Base-by-base conservation (phyloP, 2,888 invertebrate species). In the Scaptomyza reducta region DNA sequence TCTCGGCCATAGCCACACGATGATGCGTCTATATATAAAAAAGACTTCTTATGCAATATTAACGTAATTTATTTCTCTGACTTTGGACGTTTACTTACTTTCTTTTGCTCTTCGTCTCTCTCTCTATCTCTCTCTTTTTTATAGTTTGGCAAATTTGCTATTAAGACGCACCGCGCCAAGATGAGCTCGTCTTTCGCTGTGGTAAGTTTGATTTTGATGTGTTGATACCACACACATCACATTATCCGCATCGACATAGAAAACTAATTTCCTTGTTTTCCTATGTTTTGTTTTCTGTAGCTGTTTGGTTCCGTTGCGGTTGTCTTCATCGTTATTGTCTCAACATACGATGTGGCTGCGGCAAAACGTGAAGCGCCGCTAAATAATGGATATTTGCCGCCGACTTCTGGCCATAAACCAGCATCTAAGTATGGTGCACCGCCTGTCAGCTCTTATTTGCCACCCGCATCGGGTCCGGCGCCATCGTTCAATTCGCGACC, bases 361-460 rank as follows among this genome's bases (percentile, higher is more conserved):
- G 88, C 83, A 41, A 91, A 91, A 62, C 91, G 92, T 79, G 91
- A 91, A 83, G 89, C 92, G 44, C 92, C 92, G 40, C 87, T 91
- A 22, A 90, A 90, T 22, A 91, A 84, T 45, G 80, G 70, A 31
- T 92, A 91, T 51, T 46, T 87, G 46, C 92, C 93, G 1, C 92
- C 92, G 41, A 91, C 88, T 1, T 51, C 66, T 11, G 92, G 92
- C 56, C 92, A 93, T 25, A 42, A 75, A 14, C 88, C 85, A 45
- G 85, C 89, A 14, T 87, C 88, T 14, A 90, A 79, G 60, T 92
- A 91, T 58, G 91, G 91, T 22, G 92, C 92, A 25, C 93, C 94
- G 22, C 93, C 94, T 3, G 92, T 93, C 0, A 93, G 92, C 22
- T 93, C 93, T 5, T 94, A 94, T 77, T 92, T 94, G 38, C 93